Evolutionary conservation across 2,888 invertebrate species (phyloP).

Genomic region (Gasteruption jaculator): DNA sequence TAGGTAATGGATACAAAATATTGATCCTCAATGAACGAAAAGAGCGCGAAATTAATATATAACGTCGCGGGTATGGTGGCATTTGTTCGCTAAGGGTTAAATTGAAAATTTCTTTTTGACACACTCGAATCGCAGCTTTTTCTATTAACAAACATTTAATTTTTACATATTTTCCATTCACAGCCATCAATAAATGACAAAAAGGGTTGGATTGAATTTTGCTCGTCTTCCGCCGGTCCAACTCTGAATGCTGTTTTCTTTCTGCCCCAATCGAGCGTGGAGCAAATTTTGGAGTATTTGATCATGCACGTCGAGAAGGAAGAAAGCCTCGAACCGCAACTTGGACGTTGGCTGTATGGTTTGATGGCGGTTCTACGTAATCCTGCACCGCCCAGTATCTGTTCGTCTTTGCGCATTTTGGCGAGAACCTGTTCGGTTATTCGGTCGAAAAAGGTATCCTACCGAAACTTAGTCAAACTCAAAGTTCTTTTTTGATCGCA

Average conservation of each 20-base stretch:
- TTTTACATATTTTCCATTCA: conserved; percentile 17
- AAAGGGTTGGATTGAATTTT: conserved; percentile 52
- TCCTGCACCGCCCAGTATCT: conserved; percentile 66
- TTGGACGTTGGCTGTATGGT: conserved; percentile 70
- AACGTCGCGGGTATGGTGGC: no score
- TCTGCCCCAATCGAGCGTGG: conserved; percentile 53
- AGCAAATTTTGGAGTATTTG: conserved; percentile 54
- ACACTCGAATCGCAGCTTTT: no score
- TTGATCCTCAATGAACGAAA: no score
- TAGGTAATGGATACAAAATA: no score
- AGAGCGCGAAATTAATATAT: no score
- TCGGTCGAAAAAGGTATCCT: no score
- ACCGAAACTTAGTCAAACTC: background rate
- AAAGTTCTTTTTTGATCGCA: background rate
- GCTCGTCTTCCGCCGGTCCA: conserved; percentile 42
- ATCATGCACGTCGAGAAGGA: conserved; percentile 52
- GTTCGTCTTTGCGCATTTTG: conserved; percentile 61
- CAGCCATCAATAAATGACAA: conserved; percentile 51
- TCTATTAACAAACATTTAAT: conserved; percentile 9
- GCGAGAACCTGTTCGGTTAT: conserved; percentile 62
- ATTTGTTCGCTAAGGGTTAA: no score
- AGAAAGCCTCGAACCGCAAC: conserved; percentile 49
- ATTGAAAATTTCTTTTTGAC: no score
- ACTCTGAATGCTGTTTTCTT: conserved; percentile 44
- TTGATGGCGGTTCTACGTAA: conserved; percentile 62